A percentile compares a stretch with the other conserved stretches of the same genome.
Conservation (phyloP, 2,888 invertebrate genomes). For the Melanchra persicariae region DNA sequence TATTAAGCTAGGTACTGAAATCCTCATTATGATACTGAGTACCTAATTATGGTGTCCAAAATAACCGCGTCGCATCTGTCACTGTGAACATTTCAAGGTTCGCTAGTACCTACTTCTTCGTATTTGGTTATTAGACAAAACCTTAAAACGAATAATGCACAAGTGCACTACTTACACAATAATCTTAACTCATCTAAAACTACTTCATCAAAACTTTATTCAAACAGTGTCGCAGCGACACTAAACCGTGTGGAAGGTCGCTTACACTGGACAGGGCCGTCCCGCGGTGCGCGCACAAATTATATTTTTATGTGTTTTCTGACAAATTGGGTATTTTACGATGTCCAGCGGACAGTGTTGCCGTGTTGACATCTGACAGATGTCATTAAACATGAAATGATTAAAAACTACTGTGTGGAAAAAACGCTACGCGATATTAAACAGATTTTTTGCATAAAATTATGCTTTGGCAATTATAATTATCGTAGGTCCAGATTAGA, state of each 20-base stretch:
- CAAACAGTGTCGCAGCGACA: constrained; percentile 28
- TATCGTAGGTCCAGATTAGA: background rate
- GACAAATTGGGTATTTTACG: constrained; percentile 85
- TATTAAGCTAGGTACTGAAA: too few species aligned
- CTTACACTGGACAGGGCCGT: constrained; percentile 33
- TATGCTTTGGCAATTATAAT: constrained; percentile 21
- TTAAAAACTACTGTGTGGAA: constrained; percentile 55
- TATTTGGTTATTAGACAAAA: background rate
- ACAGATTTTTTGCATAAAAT: constrained; percentile 9
- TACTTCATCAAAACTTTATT: background rate
- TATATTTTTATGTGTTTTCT: constrained; percentile 78
- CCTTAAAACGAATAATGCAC: background rate
- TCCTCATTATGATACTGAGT: too few species aligned
- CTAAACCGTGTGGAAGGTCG: constrained; percentile 51
- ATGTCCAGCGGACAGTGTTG: constrained; percentile 20
- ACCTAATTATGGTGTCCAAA: too few species aligned
- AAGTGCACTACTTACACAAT: background rate
- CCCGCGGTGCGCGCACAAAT: constrained; percentile 73
- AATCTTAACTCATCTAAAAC: background rate
- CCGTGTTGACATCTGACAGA: constrained; percentile 57
- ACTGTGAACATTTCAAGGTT: background rate
- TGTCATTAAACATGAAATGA: constrained; percentile 54
- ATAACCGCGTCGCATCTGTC: background rate
- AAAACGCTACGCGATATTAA: constrained; percentile 11
- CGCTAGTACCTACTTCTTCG: background rate